A percentile compares a stretch with the other conserved stretches of the same genome.
Conservation (phyloP, 2,797 vertebrate genomes). For the Tapera naevia region DNA sequence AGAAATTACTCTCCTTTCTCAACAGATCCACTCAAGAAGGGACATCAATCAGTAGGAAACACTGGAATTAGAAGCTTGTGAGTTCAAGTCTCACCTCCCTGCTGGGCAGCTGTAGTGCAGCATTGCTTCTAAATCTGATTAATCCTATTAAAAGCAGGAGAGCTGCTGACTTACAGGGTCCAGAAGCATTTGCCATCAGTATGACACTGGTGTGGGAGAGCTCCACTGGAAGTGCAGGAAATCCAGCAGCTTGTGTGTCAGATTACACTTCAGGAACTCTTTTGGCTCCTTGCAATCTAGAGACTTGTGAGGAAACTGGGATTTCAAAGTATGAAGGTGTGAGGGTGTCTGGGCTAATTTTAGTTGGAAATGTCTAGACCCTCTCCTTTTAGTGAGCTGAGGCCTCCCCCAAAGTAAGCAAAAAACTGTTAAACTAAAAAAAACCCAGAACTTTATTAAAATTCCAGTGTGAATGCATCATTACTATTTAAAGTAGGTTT, state of each 20-base stretch:
- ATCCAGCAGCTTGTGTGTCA: background rate
- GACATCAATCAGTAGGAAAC: constrained; percentile 8
- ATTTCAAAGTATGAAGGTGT: background rate
- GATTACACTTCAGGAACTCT: background rate
- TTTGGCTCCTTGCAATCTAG: background rate
- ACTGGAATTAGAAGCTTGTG: background rate
- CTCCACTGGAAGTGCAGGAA: background rate
- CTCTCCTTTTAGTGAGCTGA: background rate
- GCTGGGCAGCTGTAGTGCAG: background rate
- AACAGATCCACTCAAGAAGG: background rate
- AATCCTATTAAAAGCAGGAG: constrained; percentile 12
- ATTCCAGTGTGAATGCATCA: background rate
- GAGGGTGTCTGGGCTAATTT: background rate
- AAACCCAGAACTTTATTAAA: background rate
- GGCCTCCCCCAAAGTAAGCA: background rate
- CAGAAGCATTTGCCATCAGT: background rate
- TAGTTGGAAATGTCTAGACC: background rate
- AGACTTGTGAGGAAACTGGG: background rate
- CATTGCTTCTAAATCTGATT: constrained; percentile 7
- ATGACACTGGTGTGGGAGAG: background rate
- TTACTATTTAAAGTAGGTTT: background rate
- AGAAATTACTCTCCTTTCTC: background rate
- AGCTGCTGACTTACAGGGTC: background rate
- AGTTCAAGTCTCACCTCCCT: background rate
- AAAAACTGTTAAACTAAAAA: background rate